phyloP scores from a whole-genome alignment of 2,797 vertebrate species.

The Tamandua tetradactyla region DNA sequence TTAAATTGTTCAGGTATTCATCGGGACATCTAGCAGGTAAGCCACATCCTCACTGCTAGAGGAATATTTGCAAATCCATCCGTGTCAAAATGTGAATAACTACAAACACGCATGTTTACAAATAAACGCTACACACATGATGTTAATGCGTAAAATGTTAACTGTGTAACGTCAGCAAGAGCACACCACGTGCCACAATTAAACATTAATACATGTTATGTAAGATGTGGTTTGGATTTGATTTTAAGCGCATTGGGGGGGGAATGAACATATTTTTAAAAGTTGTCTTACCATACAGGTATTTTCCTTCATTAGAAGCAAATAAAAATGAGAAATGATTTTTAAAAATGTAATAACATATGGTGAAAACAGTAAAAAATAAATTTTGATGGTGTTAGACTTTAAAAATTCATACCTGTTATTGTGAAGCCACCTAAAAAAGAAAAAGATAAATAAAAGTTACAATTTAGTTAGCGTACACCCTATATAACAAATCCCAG shows the following conservation, averaged over 20 bases:
- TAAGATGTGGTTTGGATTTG: neutral
- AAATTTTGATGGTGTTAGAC: conserved; percentile 41
- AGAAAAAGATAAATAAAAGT: conserved; percentile 76
- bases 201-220: conserved; percentile 1
- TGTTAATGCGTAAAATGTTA: conserved; percentile 72
- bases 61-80: neutral
- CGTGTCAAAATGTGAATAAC: conserved; percentile 13
- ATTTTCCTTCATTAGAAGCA: conserved; percentile 86
- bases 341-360: neutral
- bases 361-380: conserved; percentile 7
- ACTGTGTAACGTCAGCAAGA: conserved; percentile 61
- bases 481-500: conserved; percentile 28
- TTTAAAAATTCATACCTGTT: conserved; percentile 87
- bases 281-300: conserved; percentile 85
- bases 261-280: conserved; percentile 1
- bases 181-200: conserved; percentile 65
- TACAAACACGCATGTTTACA: neutral
- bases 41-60: neutral
- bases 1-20: neutral
- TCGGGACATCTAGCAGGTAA: no score
- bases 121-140: neutral
- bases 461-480: conserved; percentile 63
- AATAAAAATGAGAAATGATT: conserved; percentile 79
- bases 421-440: conserved; percentile 89
- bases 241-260: conserved; percentile 22